A percentile compares a stretch with the other conserved stretches of the same genome.
These are phyloP conservation scores for Tautogolabrus adspersus DNA, from an alignment of 2,113 vertebrate species.

Conservation along the genomic window DNA sequence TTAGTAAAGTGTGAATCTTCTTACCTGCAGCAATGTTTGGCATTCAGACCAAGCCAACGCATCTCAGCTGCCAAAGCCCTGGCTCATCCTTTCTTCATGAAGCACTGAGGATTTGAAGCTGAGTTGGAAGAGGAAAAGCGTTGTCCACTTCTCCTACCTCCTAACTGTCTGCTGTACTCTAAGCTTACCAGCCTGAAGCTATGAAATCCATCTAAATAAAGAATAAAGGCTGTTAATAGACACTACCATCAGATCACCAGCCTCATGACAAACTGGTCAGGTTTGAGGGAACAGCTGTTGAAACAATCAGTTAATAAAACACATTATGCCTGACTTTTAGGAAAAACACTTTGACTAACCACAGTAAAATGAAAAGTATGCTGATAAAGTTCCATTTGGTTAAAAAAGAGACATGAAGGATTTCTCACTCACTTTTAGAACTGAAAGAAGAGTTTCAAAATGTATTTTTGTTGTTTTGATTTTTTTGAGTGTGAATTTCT, in stretches of 20 bases:
- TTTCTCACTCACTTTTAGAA: background rate
- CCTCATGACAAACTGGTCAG: conserved; percentile 36
- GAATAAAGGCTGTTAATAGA: background rate
- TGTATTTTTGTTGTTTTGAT: background rate
- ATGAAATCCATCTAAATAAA: background rate
- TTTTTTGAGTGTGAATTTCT: conserved; percentile 15
- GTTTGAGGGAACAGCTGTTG: background rate
- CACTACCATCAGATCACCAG: background rate
- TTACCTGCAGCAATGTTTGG: conserved; percentile 77
- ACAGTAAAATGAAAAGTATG: no score
- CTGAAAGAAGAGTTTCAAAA: background rate
- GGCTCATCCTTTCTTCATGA: conserved; percentile 77
- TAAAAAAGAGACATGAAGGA: no score
- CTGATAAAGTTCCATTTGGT: no score
- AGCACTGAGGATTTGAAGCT: conserved; percentile 35
- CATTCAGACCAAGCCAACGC: conserved; percentile 77
- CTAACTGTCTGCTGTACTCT: background rate
- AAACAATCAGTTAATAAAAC: no score
- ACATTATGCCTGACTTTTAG: background rate
- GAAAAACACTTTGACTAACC: no score
- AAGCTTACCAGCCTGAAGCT: background rate
- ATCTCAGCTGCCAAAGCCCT: conserved; percentile 81
- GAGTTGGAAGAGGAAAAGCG: background rate
- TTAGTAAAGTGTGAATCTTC: background rate
- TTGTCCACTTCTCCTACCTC: background rate